Evolutionary conservation across 2,888 invertebrate genomes (phyloP), one percentile per base, ranked within the genome.

Genomic region (Nemotelus pantherinus): DNA sequence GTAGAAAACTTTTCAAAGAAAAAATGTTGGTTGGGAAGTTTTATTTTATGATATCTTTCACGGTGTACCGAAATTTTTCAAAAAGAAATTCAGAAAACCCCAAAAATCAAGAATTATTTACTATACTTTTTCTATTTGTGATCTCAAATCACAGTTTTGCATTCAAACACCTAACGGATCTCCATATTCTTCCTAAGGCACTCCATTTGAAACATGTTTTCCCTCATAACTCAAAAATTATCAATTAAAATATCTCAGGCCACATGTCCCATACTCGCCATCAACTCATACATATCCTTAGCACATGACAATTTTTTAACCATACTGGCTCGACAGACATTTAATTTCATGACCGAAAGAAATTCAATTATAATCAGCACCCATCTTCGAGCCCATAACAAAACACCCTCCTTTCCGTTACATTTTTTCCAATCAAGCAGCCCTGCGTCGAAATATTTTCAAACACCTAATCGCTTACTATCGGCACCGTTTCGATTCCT

Each of bases 251-350:
- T 70, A n/a, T 55, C 43, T 70, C 55, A 3, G 41, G 3, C 50
- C 50, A 50, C 53, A 68, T 3, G 3, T 41, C 50, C 25, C 53
- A 68, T 3, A 6, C 25, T 4, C 25, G 3, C 3, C 50, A 3
- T 39, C n/a, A 68, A 68, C 7, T n/a, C 10, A 3, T 43, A 25
- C 70, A 43, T 70, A 43, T 43, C 70, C 68, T 39, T 70, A 53
- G 70, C 70, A 55, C 70, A 70, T 70, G 70, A 41, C 70, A 70
- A 70, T 53, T 70, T 70, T 70, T 70, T 70, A 50, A n/a, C 44
- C 50, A 53, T 68, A 3, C 53, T 1, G 2, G 25, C 25, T 25
- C 25, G 25, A 25, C 25, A 25, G 25, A 25, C 25, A 9, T 9
- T n/a, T 70, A 70, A 70, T 70, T 70, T 70, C 55, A 70, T 70